Base-by-base conservation (phyloP, 1,140 invertebrate genomes). In the Lethrus apterus region DNA sequence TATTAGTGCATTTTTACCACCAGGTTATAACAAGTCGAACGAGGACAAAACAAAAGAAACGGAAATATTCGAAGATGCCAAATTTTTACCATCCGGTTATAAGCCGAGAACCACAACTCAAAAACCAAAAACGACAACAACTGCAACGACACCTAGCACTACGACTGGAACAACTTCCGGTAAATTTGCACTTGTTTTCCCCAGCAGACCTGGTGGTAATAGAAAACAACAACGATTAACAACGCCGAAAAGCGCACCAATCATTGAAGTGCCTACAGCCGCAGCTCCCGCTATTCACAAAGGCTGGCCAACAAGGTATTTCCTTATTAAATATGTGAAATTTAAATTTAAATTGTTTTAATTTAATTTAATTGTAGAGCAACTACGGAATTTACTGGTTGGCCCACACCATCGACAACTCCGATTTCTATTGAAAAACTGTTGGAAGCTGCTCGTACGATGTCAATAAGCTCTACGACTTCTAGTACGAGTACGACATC, bases 331-430 rank as follows among this genome's bases (percentile, higher is more conserved):
- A 8, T n/a, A 3, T 19, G 34, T 32, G 17, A 33, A 41, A 32
- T 20, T 29, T 42, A 20, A 36, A 26, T 19, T 48, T 20, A 34
- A 2, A 40, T 19, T 21, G 10, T 36, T 29, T 52, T 31, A 20
- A 17, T 19, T 33, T 38, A 2, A 33, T 9, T 3, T 13, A 23
- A 36, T 70, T 64, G 30, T 58, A 87, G 89, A 66, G 81, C 82
- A 33, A 87, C 85, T 10, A 91, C 88, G 2, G 84, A 88, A 63
- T 92, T 92, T 57, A 89, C 86, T 7, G 88, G 87, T 11, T 92
- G 87, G 87, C 86, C 88, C 8, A 85, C 86, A 4, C 78, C 82
- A 3, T 83, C 85, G 1, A 89, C 87, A 0, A 89, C 85, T 0
- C 86, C 86, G 4, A 81, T 89, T 35, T 87, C 85, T 0, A 84